Conservation (phyloP, 1,140 invertebrate genomes). For the Drosophila sp. region DNA sequence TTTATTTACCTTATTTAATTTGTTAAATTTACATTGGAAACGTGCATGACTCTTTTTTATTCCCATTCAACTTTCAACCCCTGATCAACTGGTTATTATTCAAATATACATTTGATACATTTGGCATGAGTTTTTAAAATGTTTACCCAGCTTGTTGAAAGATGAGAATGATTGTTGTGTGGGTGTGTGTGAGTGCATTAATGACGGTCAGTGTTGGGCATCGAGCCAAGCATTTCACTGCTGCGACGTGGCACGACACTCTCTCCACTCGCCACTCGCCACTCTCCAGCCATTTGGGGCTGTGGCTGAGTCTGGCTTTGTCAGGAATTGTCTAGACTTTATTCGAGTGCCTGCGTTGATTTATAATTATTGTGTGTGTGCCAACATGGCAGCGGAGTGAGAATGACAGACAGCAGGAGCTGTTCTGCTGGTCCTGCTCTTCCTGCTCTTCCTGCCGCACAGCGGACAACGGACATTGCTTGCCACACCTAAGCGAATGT, state of each 20-base stretch:
- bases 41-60: conserved; percentile 10
- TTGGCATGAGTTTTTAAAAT: conserved; percentile 31
- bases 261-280: conserved; percentile 33
- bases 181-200: conserved; percentile 43
- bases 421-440: too few species aligned
- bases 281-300: conserved; percentile 18
- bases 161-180: background rate
- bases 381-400: conserved; percentile 1
- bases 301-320: conserved; percentile 53
- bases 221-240: conserved; percentile 44
- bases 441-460: too few species aligned
- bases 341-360: conserved; percentile 79
- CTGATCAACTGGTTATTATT: conserved; percentile 69
- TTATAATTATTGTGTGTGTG: conserved; percentile 78
- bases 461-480: conserved; percentile 26
- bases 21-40: conserved; percentile 11
- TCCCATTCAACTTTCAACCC: conserved; percentile 33
- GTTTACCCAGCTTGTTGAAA: conserved; percentile 17
- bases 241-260: conserved; percentile 47
- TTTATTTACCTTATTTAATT: conserved; percentile 9
- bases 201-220: conserved; percentile 57
- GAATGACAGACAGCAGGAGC: conserved; percentile 25
- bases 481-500: conserved; percentile 59
- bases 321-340: conserved; percentile 80
- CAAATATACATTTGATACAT: conserved; percentile 64